phyloP scores from a whole-genome alignment of 2,113 vertebrate genomes.

The Steatornis caripensis region DNA sequence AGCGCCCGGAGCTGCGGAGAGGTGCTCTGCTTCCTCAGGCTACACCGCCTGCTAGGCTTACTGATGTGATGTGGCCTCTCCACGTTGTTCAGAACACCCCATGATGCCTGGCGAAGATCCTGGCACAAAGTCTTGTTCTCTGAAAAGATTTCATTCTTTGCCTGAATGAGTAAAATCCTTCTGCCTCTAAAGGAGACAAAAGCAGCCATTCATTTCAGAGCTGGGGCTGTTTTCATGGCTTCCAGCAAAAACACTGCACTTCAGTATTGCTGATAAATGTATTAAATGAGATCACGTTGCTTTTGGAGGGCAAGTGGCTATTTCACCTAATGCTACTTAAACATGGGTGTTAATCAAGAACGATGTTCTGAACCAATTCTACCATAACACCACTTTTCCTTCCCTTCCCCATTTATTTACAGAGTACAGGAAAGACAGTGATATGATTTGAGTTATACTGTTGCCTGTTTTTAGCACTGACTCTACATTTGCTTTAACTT shows the following conservation, averaged over 20 bases:
- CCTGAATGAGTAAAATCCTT: not conserved
- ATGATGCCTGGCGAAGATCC: not conserved
- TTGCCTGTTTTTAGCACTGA: not conserved
- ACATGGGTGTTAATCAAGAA: not conserved
- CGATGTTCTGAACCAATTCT: not conserved
- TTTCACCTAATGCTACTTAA: not conserved
- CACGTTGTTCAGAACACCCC: not conserved
- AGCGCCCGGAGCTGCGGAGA: not conserved
- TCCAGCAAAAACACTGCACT: not conserved
- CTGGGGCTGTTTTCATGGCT: not conserved
- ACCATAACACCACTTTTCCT: not conserved
- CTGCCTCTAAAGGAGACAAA: not conserved
- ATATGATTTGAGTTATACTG: not conserved
- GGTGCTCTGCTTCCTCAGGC: not conserved
- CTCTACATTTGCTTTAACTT: not conserved
- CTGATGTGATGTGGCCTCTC: accelerated
- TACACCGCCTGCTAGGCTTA: accelerated
- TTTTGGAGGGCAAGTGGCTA: not conserved
- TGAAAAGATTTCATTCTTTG: slow-evolving; percentile 12
- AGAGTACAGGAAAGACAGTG: not conserved
- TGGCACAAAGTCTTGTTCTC: not conserved
- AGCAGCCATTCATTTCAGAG: not conserved
- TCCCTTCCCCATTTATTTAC: not conserved
- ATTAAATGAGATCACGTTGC: not conserved
- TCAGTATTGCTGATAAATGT: not conserved